phyloP scores from a whole-genome alignment of 2,888 invertebrate species.

The Tachina fera region DNA sequence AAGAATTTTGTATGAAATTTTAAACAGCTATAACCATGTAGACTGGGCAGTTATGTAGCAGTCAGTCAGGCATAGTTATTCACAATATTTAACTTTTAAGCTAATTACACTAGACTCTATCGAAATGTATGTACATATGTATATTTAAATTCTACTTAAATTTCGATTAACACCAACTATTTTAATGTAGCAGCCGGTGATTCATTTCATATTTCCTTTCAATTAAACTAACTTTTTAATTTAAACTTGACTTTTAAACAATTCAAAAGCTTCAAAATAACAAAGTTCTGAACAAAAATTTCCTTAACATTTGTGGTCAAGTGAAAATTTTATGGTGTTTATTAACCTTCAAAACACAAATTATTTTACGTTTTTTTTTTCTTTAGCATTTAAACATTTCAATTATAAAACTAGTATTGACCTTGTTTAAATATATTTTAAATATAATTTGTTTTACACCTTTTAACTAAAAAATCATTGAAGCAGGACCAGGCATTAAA shows the following conservation, averaged over 20 bases:
- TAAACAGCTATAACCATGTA: too few species aligned
- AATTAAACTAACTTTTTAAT: constrained; percentile 7
- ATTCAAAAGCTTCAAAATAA: constrained; percentile 7
- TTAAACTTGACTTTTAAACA: constrained; percentile 32
- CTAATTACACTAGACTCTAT: too few species aligned
- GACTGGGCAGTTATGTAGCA: too few species aligned
- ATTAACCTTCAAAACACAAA: constrained; percentile 57
- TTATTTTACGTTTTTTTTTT: constrained; percentile 26
- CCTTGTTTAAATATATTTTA: constrained; percentile 60
- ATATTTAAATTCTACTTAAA: not conserved
- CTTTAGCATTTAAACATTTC: constrained; percentile 47
- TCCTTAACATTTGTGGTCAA: constrained; percentile 61
- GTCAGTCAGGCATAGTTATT: too few species aligned
- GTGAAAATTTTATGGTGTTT: constrained; percentile 61
- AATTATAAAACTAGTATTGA: constrained; percentile 54
- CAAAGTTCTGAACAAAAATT: constrained; percentile 40
- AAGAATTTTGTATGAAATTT: too few species aligned
- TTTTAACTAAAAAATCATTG: constrained; percentile 61
- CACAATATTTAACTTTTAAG: too few species aligned
- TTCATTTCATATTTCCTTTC: constrained; percentile 3
- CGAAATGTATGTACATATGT: too few species aligned
- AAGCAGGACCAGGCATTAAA: constrained; percentile 63
- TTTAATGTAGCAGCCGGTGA: not conserved
- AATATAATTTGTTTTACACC: constrained; percentile 55
- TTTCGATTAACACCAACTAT: not conserved